phyloP scores from a whole-genome alignment of 2,888 invertebrate genomes.

The Thymelicus acteon region DNA sequence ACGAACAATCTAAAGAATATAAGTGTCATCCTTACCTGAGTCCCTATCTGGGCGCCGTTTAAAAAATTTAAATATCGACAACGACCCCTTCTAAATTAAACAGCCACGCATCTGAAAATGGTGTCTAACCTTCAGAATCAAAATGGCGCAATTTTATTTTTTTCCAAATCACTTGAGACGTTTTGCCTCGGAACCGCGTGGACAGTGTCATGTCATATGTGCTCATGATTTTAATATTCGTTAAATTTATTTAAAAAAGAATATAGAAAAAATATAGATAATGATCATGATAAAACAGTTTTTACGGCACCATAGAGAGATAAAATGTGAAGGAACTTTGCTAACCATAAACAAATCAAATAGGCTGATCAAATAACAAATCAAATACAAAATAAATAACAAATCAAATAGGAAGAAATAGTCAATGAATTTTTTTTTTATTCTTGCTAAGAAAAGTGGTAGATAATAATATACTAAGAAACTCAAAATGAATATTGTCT shows the following conservation, averaged over 20 bases:
- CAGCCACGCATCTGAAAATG: constrained; percentile 67
- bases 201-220: constrained; percentile 15
- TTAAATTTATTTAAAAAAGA: no score
- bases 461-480: no score
- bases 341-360: no score
- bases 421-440: no score
- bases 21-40: constrained; percentile 51
- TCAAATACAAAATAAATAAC: no score
- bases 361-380: no score
- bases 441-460: no score
- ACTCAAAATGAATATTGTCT: not conserved
- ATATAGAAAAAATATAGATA: no score
- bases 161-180: constrained; percentile 20
- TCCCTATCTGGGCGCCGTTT: constrained; percentile 70
- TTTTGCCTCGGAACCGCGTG: constrained; percentile 19
- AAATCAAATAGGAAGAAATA: no score
- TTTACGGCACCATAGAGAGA: no score
- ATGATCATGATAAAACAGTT: no score
- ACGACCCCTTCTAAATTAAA: constrained; percentile 76
- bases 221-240: not conserved
- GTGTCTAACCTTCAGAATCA: constrained; percentile 48
- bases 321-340: no score
- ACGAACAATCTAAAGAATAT: not conserved
- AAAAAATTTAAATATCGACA: constrained; percentile 81
- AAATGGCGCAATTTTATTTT: constrained; percentile 48